Conservation (phyloP, 2,797 vertebrate species). For the Fistularia tabacaria region DNA sequence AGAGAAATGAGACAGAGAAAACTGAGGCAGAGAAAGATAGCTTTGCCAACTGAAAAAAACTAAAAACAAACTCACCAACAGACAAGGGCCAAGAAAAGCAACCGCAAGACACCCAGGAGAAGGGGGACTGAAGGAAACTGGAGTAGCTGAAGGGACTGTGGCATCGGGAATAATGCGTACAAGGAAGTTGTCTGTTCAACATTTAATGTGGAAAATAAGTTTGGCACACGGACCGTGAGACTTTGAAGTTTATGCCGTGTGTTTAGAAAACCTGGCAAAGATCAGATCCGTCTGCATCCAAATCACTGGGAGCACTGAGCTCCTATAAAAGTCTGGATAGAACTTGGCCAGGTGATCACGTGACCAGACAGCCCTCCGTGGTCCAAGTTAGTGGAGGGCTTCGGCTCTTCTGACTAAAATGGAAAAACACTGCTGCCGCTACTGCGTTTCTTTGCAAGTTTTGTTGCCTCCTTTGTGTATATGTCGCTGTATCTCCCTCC, state of each 20-base stretch:
- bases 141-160: no score
- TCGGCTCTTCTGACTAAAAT: constrained; percentile 44
- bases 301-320: constrained; percentile 25
- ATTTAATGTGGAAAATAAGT: constrained; percentile 58
- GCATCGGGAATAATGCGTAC: constrained; percentile 8
- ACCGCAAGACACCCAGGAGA: no score
- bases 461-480: constrained; percentile 17
- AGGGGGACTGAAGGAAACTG: no score
- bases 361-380: constrained; percentile 39
- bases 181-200: constrained; percentile 32
- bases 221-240: constrained; percentile 25
- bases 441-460: constrained; percentile 48
- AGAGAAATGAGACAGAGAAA: no score
- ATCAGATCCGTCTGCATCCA: constrained; percentile 32
- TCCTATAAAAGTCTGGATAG: constrained; percentile 31
- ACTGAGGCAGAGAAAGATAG: no score
- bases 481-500: constrained; percentile 31
- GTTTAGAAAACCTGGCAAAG: constrained; percentile 53
- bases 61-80: no score
- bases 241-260: constrained; percentile 30
- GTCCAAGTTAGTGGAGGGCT: constrained; percentile 1
- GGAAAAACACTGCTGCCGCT: constrained; percentile 64
- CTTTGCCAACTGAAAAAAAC: no score
- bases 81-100: no score
- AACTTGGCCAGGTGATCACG: constrained; percentile 53